A percentile compares a stretch with the other conserved stretches of the same genome.
phyloP scores from a whole-genome alignment of 2,797 vertebrate species.

The Morus bassanus region DNA sequence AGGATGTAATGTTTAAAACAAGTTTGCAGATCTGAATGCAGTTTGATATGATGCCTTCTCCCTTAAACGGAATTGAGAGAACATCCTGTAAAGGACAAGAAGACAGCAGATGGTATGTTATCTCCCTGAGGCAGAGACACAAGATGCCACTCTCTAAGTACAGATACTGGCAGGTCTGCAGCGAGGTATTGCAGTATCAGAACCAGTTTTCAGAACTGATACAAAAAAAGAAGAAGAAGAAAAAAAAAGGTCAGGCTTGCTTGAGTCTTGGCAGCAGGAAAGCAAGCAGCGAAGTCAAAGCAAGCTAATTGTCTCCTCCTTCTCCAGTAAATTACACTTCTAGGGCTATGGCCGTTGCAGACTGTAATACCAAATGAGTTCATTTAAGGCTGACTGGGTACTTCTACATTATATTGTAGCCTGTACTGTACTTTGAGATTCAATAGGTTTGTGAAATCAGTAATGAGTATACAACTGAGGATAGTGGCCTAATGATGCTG shows the following conservation, averaged over 20 bases:
- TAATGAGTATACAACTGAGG: not conserved
- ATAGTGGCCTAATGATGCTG: not conserved
- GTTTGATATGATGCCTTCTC: not conserved
- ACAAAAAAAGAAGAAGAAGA: not conserved
- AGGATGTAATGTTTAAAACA: not conserved
- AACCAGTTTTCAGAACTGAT: not conserved
- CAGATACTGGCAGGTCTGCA: slow-evolving; percentile 25
- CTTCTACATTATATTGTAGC: not conserved
- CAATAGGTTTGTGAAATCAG: not conserved
- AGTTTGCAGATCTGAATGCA: not conserved
- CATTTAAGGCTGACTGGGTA: not conserved
- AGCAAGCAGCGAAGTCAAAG: not conserved
- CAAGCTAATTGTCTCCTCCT: not conserved
- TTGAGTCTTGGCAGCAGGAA: not conserved
- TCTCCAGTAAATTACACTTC: not conserved
- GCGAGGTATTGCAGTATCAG: not conserved
- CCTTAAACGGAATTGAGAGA: not conserved
- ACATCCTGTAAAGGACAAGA: slow-evolving; percentile 42
- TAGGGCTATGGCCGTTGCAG: not conserved
- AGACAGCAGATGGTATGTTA: slow-evolving; percentile 47
- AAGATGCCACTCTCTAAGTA: slow-evolving; percentile 33
- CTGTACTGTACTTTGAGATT: not conserved
- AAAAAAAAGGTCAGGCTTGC: not conserved
- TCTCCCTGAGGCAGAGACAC: slow-evolving; percentile 28
- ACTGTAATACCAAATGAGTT: not conserved